A percentile compares a stretch with the other conserved stretches of the same genome.
phyloP scores from a whole-genome alignment of 2,797 vertebrate species.

The Brachyalestes nurse region DNA sequence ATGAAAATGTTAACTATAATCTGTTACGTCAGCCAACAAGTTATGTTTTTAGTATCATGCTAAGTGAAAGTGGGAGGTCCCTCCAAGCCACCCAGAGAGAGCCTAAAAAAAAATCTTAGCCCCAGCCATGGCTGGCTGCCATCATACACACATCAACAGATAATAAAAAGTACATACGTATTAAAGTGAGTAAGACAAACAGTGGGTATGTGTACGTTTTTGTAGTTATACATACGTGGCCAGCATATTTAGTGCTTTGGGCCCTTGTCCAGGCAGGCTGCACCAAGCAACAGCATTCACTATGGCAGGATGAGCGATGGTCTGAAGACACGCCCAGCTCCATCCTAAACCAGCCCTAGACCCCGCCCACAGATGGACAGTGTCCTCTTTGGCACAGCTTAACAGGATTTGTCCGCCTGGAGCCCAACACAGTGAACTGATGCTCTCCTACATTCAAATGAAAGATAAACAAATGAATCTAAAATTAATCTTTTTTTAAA shows the following conservation, averaged over 20 bases:
- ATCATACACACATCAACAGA: background rate
- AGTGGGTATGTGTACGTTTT: background rate
- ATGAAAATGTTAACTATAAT: no score
- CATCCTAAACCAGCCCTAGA: slow-evolving; percentile 70
- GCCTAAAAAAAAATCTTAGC: no score
- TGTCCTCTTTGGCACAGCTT: slow-evolving; percentile 96
- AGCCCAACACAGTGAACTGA: slow-evolving; percentile 91
- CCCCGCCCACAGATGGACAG: slow-evolving; percentile 89
- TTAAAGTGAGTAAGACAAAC: background rate
- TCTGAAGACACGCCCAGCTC: slow-evolving; percentile 86
- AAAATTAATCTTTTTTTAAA: background rate
- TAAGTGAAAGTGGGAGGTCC: no score
- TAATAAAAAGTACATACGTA: background rate
- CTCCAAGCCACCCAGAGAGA: no score
- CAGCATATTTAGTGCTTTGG: slow-evolving; percentile 84
- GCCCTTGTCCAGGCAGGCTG: slow-evolving; percentile 79
- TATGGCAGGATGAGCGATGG: slow-evolving; percentile 83
- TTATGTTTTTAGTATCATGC: no score
- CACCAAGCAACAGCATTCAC: slow-evolving; percentile 95
- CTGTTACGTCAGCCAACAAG: no score
- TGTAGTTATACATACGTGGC: slow-evolving; percentile 81
- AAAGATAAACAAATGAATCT: background rate
- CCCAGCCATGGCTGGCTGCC: no score
- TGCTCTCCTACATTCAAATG: slow-evolving; percentile 80
- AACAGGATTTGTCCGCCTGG: slow-evolving; percentile 88